A percentile compares a stretch with the other conserved stretches of the same genome.
Conservation (phyloP, 2,797 vertebrate species). For the Apodemus agrarius region DNA sequence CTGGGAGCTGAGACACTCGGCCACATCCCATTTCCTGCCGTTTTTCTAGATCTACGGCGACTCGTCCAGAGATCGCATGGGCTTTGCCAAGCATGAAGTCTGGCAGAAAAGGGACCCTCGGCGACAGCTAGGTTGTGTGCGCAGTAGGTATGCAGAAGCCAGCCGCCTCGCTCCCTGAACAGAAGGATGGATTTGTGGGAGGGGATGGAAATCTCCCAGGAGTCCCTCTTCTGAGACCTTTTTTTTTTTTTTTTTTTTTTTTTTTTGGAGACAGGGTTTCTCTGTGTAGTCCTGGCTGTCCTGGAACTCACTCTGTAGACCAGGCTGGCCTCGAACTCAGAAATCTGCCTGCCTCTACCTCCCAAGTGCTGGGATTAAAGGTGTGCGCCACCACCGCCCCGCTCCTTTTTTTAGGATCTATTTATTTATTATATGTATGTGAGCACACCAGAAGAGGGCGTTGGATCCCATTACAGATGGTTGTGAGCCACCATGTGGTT, state of each 20-base stretch:
- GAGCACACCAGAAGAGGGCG: not conserved
- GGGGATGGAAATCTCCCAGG: not conserved
- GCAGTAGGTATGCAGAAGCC: not conserved
- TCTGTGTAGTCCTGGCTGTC: too few relatives aligned
- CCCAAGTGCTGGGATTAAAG: too few relatives aligned
- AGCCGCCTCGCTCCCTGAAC: not conserved
- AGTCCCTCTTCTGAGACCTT: constrained; percentile 1
- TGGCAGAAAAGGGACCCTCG: not conserved
- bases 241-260: too few relatives aligned
- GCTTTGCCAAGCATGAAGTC: not conserved
- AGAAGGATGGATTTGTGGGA: not conserved
- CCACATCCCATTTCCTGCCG: constrained; percentile 23
- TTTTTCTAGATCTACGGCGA: not conserved
- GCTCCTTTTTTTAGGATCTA: too few relatives aligned
- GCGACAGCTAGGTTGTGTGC: not conserved
- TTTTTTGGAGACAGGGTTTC: too few relatives aligned
- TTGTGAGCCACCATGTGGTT: too few relatives aligned
- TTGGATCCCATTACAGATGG: too few relatives aligned
- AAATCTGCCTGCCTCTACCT: too few relatives aligned
- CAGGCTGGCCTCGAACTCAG: too few relatives aligned
- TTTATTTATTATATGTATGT: not conserved
- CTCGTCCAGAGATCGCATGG: not conserved
- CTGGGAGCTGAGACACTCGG: not conserved
- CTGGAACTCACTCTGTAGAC: too few relatives aligned
- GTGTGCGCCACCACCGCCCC: too few relatives aligned